Percentiles rank a stretch among this genome's conserved stretches.
Evolutionary conservation across 1,140 invertebrate species (phyloP).

Genomic region (Drosophila pruinosa): DNA sequence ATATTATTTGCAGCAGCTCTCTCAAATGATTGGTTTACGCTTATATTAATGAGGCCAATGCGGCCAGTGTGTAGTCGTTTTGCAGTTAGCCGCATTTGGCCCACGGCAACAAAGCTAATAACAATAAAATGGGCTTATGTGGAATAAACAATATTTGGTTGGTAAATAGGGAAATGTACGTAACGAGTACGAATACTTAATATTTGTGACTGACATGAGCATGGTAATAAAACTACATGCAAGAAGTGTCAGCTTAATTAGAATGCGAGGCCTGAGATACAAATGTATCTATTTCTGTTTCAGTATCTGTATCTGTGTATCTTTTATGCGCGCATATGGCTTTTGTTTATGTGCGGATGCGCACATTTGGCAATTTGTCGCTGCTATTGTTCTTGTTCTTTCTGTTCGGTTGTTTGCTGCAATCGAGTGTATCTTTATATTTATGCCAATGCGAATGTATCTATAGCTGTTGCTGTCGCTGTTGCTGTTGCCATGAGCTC

Average conservation of each 20-base stretch:
- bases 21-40: background rate
- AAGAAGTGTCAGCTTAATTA: slow-evolving; percentile 34
- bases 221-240: slow-evolving; percentile 2
- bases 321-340: slow-evolving; percentile 1
- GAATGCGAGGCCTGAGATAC: slow-evolving; percentile 31
- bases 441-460: background rate
- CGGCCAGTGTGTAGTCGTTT: background rate
- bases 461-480: no score
- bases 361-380: slow-evolving; percentile 26
- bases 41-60: slow-evolving; percentile 1
- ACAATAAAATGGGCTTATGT: slow-evolving; percentile 30
- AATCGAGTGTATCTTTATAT: slow-evolving; percentile 25
- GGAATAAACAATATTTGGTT: background rate
- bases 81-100: background rate
- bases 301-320: background rate
- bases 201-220: slow-evolving; percentile 1
- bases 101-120: slow-evolving; percentile 25
- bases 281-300: slow-evolving; percentile 1
- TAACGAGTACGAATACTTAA: slow-evolving; percentile 8
- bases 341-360: slow-evolving; percentile 13
- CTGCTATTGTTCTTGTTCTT: slow-evolving; percentile 18
- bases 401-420: slow-evolving; percentile 1
- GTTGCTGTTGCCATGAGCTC: no score
- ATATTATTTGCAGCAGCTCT: background rate
- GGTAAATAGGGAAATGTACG: background rate